These are phyloP conservation scores for Chaitophorus viminalis DNA, from an alignment of 2,888 invertebrate genomes.

Conservation along the genomic window DNA sequence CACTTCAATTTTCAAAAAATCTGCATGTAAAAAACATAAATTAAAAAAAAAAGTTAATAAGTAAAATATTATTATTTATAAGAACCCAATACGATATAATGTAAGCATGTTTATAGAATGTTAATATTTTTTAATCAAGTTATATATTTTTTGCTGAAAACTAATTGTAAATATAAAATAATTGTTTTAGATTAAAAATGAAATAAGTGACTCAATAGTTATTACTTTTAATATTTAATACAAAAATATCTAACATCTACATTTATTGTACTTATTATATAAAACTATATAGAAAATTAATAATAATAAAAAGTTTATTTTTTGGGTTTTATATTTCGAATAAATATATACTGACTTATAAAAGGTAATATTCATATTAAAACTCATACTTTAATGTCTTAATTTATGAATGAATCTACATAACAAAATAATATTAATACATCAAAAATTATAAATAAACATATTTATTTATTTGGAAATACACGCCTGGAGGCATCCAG, in stretches of 20 bases:
- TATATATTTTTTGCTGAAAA: neutral
- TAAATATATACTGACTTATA: no score
- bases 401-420: no score
- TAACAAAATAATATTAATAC: no score
- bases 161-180: neutral
- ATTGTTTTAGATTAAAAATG: neutral
- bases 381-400: no score
- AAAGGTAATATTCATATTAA: no score
- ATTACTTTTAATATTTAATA: neutral
- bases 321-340: no score
- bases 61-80: neutral
- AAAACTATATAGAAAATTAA: no score
- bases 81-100: constrained; percentile 20
- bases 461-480: no score
- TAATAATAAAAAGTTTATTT: no score
- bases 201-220: neutral
- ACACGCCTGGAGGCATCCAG: no score
- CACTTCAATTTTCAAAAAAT: constrained; percentile 7
- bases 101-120: constrained; percentile 22
- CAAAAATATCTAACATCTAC: neutral
- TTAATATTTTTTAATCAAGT: neutral
- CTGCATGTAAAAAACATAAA: constrained; percentile 14
- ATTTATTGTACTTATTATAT: no score
- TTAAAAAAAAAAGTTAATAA: neutral
- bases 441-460: no score